Evolutionary conservation across 2,113 vertebrate species (phyloP).

Genomic region (Megaptera novaeangliae): DNA sequence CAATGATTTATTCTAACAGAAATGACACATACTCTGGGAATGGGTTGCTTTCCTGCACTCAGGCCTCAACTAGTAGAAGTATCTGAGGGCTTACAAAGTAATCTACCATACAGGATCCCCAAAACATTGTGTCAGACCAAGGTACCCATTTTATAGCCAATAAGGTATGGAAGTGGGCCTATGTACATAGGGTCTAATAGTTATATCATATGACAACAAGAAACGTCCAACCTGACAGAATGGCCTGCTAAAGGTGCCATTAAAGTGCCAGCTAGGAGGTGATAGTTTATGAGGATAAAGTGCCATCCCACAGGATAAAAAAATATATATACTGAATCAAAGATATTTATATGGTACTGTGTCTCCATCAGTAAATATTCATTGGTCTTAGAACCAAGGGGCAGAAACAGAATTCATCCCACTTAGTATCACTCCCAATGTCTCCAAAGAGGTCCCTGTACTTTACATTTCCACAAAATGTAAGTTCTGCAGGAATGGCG

Average conservation of each 20-base stretch:
- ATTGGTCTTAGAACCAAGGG: background rate
- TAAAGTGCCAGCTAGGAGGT: background rate
- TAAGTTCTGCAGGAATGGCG: background rate
- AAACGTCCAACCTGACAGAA: background rate
- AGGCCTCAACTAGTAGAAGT: background rate
- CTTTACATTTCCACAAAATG: background rate
- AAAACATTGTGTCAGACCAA: background rate
- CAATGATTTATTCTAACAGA: background rate
- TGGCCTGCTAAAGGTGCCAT: background rate
- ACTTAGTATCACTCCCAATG: background rate
- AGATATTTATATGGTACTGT: background rate
- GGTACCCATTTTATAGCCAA: background rate
- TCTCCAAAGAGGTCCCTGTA: background rate
- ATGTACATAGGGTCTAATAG: background rate
- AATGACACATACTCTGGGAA: background rate
- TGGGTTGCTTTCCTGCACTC: background rate
- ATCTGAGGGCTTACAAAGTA: background rate
- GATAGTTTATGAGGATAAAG: background rate
- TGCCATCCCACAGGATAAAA: background rate
- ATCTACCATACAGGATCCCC: background rate
- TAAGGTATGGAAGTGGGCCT: background rate
- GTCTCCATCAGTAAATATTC: background rate
- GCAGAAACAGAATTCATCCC: background rate
- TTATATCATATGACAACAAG: background rate
- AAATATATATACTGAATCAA: background rate